Evolutionary conservation across 2,888 invertebrate genomes (phyloP).

Genomic region (Dexiosoma caninum): DNA sequence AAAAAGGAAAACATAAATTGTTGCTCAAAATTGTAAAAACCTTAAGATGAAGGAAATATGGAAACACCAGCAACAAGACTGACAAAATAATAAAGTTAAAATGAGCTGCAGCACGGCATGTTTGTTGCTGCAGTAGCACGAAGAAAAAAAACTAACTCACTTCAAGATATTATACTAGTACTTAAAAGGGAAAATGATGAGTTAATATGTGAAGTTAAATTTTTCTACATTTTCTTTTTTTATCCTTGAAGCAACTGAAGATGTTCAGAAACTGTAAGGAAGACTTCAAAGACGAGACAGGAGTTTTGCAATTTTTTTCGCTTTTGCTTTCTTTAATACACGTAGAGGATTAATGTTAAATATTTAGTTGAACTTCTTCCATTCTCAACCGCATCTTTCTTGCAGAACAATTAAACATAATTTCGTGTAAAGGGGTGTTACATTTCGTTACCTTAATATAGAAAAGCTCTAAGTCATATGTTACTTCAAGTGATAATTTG

Average conservation of each 20-base stretch:
- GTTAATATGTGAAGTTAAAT: constrained; percentile 54
- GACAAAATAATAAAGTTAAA: constrained; percentile 53
- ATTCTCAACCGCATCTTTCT: no score
- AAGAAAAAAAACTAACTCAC: background rate
- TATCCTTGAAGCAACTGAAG: background rate
- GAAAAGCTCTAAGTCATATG: no score
- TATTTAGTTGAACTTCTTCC: no score
- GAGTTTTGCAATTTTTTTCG: no score
- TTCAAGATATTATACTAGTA: constrained; percentile 31
- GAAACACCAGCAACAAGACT: background rate
- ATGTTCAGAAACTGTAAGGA: background rate
- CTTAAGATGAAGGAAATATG: background rate
- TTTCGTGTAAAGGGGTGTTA: no score
- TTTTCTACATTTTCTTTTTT: background rate
- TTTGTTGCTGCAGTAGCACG: background rate
- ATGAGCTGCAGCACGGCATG: constrained; percentile 35
- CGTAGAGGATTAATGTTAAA: no score
- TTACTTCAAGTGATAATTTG: no score
- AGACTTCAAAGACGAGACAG: background rate
- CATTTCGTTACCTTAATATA: no score
- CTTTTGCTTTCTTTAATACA: background rate
- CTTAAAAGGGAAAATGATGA: constrained; percentile 49
- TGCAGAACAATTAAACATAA: no score
- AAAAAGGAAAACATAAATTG: no score
- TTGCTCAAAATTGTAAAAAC: constrained; percentile 10